Base-by-base conservation (phyloP, 2,888 invertebrate species). In the Metellina segmentata region DNA sequence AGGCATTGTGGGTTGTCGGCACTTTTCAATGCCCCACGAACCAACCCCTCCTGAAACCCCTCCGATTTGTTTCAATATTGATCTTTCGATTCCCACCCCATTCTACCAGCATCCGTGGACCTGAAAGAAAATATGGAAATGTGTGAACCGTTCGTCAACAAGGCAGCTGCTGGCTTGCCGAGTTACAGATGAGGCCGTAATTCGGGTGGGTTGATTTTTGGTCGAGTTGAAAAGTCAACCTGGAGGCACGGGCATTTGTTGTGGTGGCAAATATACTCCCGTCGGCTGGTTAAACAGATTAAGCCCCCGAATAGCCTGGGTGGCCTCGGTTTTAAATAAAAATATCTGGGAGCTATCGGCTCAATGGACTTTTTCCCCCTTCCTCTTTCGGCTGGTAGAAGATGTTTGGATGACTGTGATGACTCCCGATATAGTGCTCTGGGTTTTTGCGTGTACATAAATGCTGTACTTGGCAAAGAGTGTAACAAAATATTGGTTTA, bases 1-100 rank as follows among this genome's bases (percentile, higher is more conserved):
- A 16, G 19, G 19, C 48, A 34, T 72, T 49, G 75, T 34, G 9
- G 70, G 70, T 6, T 71, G 75, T 11, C 20, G 81, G 78, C 16
- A 70, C 83, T 72, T 83, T 88, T 74, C 81, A 91, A 86, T 70
- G 52, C 52, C 72, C 81, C 61, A 48, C 34, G 75, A 81, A 51
- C 71, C 72, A 53, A 51, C 79, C 77, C 69, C 75, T 52, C 49
- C 51, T 16, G 53, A 20, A 51, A 48, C 72, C 77, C 87, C 87
- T 87, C 86, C 83, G 77, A 87, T 92, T 92, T 92, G 92, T 92
- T 92, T 92, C 92, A 92, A 92, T 92, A 92, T 92, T 92, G 88
- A 92, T 89, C 89, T 92, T 89, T 89, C 75, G 83, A 53, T 85
- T 90, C 49, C 83, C 75, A n/a, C 72, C 83, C 78, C 70, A 87